Conservation (phyloP, 1,140 invertebrate genomes). For the Apis dorsata region DNA sequence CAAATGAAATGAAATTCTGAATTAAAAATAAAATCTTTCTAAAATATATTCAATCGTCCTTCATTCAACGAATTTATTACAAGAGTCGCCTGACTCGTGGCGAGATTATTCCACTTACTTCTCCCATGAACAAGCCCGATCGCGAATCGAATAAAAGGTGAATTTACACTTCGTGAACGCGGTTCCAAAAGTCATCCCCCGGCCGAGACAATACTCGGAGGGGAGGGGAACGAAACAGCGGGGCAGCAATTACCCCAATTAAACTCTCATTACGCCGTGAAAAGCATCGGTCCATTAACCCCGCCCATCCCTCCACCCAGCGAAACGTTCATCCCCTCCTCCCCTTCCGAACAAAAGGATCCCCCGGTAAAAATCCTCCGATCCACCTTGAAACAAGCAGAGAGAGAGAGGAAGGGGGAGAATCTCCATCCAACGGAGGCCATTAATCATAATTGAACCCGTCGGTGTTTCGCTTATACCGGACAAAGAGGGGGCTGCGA, state of each 20-base stretch:
- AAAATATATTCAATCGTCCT: no score
- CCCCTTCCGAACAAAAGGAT: background rate
- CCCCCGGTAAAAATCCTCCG: background rate
- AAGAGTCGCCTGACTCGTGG: no score
- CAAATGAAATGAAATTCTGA: no score
- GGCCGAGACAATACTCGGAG: background rate
- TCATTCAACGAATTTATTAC: no score
- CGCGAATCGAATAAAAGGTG: background rate
- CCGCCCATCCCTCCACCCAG: background rate
- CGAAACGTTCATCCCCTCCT: background rate
- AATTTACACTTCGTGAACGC: background rate
- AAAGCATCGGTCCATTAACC: slow-evolving; percentile 27
- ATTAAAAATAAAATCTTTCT: no score
- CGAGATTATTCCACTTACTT: background rate
- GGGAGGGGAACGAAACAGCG: background rate
- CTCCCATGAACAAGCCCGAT: background rate
- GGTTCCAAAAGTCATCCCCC: background rate
- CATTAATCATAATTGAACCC: slow-evolving; percentile 33
- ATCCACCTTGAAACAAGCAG: slow-evolving; percentile 7
- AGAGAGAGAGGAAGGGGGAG: background rate
- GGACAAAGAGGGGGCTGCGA: no score
- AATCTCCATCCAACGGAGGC: background rate
- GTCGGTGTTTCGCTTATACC: background rate
- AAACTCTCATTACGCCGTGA: background rate
- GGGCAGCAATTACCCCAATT: slow-evolving; percentile 13